Percentiles rank a stretch among this genome's conserved stretches.
Conservation (phyloP, 1,140 invertebrate genomes). For the Trachymyrmex cornetzi region DNA sequence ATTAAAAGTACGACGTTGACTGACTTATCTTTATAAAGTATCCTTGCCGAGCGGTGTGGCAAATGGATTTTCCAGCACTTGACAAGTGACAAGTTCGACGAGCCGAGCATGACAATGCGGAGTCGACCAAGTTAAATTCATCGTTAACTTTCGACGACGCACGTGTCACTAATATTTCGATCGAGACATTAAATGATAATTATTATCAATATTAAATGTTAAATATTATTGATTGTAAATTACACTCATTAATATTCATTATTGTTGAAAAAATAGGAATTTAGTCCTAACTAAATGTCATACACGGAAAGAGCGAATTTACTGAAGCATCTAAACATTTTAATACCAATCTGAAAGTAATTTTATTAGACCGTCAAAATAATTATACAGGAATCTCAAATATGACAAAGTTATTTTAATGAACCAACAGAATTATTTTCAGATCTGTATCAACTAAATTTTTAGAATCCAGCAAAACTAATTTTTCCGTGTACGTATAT, state of each 20-base stretch:
- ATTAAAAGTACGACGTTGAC: constrained; percentile 45
- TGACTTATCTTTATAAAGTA: constrained; percentile 42
- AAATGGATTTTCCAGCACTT: constrained; percentile 44
- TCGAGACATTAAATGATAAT: constrained; percentile 9
- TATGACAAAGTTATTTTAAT: too few species aligned
- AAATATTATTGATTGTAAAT: not conserved
- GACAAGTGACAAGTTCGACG: constrained; percentile 46
- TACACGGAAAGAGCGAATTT: too few species aligned
- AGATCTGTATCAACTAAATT: too few species aligned
- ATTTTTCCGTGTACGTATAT: too few species aligned
- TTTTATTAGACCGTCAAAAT: too few species aligned
- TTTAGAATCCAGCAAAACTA: too few species aligned
- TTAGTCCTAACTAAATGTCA: too few species aligned
- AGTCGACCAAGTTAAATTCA: constrained; percentile 26
- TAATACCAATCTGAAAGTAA: too few species aligned
- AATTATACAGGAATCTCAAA: too few species aligned
- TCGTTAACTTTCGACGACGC: constrained; percentile 24
- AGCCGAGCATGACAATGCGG: not conserved
- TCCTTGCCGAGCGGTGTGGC: constrained; percentile 9
- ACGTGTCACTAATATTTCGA: constrained; percentile 20
- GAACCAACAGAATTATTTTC: too few species aligned
- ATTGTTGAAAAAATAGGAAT: too few species aligned
- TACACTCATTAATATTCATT: not conserved
- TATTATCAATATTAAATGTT: not conserved
- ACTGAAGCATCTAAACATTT: too few species aligned